Evolutionary conservation across 2,888 invertebrate genomes (phyloP).

Genomic region (Eupsilia transversa): DNA sequence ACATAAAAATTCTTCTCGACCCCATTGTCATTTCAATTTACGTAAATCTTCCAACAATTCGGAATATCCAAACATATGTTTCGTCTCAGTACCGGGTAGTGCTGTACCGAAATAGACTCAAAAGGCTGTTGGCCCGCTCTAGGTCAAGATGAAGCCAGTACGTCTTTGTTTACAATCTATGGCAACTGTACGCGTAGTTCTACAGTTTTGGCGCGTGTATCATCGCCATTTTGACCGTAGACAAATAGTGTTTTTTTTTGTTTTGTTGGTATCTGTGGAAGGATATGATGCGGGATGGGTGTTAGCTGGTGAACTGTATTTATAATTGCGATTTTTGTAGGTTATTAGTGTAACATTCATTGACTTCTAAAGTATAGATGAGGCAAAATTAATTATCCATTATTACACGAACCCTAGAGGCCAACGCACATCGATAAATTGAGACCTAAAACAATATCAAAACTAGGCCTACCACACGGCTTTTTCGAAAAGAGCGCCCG

Average conservation of each 20-base stretch:
- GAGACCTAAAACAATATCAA: not conserved
- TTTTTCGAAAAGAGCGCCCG: not conserved
- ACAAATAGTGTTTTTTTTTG: conserved; percentile 16
- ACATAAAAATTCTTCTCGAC: conserved; percentile 16
- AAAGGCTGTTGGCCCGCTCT: conserved; percentile 73
- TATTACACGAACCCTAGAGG: no score
- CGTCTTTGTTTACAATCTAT: conserved; percentile 55
- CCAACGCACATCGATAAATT: not conserved
- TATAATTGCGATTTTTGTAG: not conserved
- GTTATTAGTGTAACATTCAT: not conserved
- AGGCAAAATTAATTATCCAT: not conserved
- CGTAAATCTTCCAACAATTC: conserved; percentile 32
- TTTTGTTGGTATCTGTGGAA: conserved; percentile 13
- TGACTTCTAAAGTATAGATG: not conserved
- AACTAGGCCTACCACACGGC: not conserved
- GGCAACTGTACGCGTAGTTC: conserved; percentile 31
- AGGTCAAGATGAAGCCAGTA: conserved; percentile 72
- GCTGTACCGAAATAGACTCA: conserved; percentile 68
- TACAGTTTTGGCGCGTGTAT: conserved; percentile 28
- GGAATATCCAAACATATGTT: conserved; percentile 37
- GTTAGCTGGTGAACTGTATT: not conserved
- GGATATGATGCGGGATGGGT: conserved; percentile 1
- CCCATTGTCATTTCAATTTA: conserved; percentile 44
- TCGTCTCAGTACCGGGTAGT: conserved; percentile 40
- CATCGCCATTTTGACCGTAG: conserved; percentile 34